Base-by-base conservation (phyloP, 1,140 invertebrate genomes). In the Zaprionus africanus region DNA sequence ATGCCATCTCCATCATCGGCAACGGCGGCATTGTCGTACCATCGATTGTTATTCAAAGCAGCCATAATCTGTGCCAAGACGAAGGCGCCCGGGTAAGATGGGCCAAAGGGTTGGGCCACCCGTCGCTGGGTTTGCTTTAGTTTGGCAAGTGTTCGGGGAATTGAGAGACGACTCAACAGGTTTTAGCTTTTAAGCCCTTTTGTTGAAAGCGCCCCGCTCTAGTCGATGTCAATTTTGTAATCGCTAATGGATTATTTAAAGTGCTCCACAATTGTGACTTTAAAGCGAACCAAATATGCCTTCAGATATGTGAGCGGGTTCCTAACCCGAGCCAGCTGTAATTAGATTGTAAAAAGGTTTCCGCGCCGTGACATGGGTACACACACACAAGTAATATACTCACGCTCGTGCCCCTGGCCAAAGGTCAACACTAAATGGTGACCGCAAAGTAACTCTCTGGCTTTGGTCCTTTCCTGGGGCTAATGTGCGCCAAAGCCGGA, bases 141-240 rank as follows among this genome's bases (percentile, higher is more conserved):
- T 90, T 92, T 81, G 72, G 79, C 85, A 91, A 92, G 91, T 92
- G 91, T 87, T 92, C 53, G 76, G 91, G 91, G 91, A 92, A 92
- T 92, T 92, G 91, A 74, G 79, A 72, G 75, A 76, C 77, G 92
- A 92, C 91, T 92, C 91, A 92, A 92, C 91, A 92, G 91, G 91
- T 92, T 92, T 92, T 91, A 81, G 91, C 91, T 92, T 90, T 92
- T 92, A 92, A 92, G 88, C 84, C 82, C 72, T 79, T 87, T 81
- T 72, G 57, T 66, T 59, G 51, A 31, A 41, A 34, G 54, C 53
- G 58, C 72, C 59, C 60, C 43, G 67, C 60, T 59, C 31, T 58
- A 62, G 69, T 57, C 59, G 54, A 67, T 63, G 57, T 58, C 49
- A 64, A 79, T 69, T 75, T 65, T 68, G 86, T 74, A 78, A 57